These are phyloP conservation scores for Acanthoscelides obtectus DNA, from an alignment of 2,888 invertebrate genomes.

Conservation along the genomic window DNA sequence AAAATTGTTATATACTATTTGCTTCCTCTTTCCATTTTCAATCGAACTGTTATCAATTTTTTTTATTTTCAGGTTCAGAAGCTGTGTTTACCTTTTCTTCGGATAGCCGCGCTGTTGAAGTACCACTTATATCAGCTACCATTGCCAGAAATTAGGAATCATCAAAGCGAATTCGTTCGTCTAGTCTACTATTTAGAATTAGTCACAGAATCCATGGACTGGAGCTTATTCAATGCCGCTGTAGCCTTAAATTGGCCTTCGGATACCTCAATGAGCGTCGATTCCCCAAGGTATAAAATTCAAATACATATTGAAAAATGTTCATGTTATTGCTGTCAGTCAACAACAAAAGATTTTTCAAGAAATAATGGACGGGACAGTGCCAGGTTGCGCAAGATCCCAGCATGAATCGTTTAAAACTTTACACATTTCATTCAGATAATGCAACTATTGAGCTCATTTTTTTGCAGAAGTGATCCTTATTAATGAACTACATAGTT, in stretches of 20 bases:
- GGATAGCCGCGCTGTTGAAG: slow-evolving; percentile 72
- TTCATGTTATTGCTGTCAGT: no score
- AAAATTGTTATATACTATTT: no score
- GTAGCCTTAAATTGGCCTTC: slow-evolving; percentile 59
- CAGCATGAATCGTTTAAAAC: no score
- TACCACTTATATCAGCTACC: slow-evolving; percentile 73
- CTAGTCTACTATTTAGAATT: slow-evolving; percentile 76
- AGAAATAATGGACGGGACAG: no score
- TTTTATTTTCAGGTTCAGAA: slow-evolving; percentile 61
- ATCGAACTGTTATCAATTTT: neutral
- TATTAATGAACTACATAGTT: no score
- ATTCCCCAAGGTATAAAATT: slow-evolving; percentile 50
- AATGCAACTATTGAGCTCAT: no score
- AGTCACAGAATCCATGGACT: slow-evolving; percentile 62
- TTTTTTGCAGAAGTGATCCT: no score
- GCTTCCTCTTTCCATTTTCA: neutral
- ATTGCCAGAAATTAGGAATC: slow-evolving; percentile 61
- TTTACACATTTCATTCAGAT: no score
- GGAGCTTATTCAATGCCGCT: slow-evolving; percentile 62
- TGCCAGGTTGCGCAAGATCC: no score
- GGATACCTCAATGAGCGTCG: slow-evolving; percentile 45
- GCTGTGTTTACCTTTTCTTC: slow-evolving; percentile 76
- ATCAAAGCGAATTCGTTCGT: slow-evolving; percentile 70
- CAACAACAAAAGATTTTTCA: no score
- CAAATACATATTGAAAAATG: no score